phyloP scores from a whole-genome alignment of 2,797 vertebrate genomes.

The Adelosebastes latens region DNA sequence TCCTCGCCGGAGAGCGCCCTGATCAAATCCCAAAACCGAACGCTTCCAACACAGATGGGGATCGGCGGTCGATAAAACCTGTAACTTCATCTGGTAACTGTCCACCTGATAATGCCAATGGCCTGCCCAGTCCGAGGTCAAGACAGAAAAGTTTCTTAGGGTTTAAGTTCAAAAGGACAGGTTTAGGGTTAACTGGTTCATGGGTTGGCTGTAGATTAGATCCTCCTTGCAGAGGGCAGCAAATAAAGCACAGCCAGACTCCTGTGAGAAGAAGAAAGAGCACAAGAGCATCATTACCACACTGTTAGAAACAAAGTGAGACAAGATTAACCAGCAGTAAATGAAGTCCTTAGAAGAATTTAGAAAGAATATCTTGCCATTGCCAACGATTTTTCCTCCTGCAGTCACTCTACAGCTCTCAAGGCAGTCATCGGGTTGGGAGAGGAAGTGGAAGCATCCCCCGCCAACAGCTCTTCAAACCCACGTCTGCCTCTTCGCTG shows the following conservation, averaged over 20 bases:
- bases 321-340: not conserved
- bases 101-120: constrained; percentile 55
- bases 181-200: constrained; percentile 52
- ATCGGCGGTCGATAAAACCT: constrained; percentile 34
- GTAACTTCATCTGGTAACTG: constrained; percentile 47
- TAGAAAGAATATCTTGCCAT: constrained; percentile 51
- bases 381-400: constrained; percentile 20
- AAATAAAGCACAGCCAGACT: constrained; percentile 69
- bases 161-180: constrained; percentile 60
- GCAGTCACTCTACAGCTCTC: constrained; percentile 46
- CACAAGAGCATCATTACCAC: not conserved
- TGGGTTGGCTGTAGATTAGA: constrained; percentile 61
- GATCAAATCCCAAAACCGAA: constrained; percentile 35
- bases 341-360: not conserved
- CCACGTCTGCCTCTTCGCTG: constrained; percentile 17
- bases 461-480: constrained; percentile 20
- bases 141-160: constrained; percentile 60
- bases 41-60: constrained; percentile 42
- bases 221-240: constrained; percentile 74
- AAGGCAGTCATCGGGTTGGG: constrained; percentile 41
- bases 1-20: constrained; percentile 17
- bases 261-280: constrained; percentile 39
- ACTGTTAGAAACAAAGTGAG: not conserved
- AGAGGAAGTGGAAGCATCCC: constrained; percentile 28
- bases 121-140: constrained; percentile 39